phyloP scores from a whole-genome alignment of 2,113 vertebrate genomes.

The Arothron firmamentum region DNA sequence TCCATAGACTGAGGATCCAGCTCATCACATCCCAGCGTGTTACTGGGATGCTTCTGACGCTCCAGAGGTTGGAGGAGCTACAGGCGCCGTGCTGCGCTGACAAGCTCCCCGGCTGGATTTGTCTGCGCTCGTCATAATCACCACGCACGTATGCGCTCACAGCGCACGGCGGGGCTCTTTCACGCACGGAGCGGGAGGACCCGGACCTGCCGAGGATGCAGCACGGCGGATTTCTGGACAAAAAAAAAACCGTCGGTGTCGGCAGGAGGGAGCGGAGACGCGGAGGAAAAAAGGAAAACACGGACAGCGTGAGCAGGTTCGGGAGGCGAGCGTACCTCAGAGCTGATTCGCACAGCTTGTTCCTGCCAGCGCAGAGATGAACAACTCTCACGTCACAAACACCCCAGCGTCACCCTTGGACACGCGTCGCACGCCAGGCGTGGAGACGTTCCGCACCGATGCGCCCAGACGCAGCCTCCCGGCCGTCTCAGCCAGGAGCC shows the following conservation, averaged over 20 bases:
- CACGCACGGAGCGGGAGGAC: too few relatives aligned
- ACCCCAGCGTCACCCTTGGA: neutral
- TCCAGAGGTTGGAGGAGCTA: neutral
- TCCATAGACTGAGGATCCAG: neutral
- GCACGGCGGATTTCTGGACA: too few relatives aligned
- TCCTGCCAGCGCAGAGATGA: neutral
- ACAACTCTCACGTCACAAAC: conserved; percentile 17
- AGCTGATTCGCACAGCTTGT: neutral
- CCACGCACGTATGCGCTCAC: neutral
- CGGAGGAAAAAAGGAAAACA: too few relatives aligned
- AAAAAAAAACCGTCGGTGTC: too few relatives aligned
- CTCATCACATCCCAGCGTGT: conserved; percentile 5
- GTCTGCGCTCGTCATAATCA: conserved; percentile 4
- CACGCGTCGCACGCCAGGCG: conserved; percentile 8
- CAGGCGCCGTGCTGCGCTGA: conserved; percentile 15
- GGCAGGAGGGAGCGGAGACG: too few relatives aligned
- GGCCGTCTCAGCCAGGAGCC: conserved; percentile 7
- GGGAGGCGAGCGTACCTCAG: too few relatives aligned
- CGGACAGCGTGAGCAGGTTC: too few relatives aligned
- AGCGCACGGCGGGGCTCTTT: too few relatives aligned
- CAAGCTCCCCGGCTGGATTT: conserved; percentile 24
- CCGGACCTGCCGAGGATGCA: too few relatives aligned
- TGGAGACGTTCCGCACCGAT: neutral
- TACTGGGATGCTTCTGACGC: conserved; percentile 15
- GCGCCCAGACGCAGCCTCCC: neutral